Conservation (phyloP, 2,888 invertebrate species). For the Agriopis marginaria region DNA sequence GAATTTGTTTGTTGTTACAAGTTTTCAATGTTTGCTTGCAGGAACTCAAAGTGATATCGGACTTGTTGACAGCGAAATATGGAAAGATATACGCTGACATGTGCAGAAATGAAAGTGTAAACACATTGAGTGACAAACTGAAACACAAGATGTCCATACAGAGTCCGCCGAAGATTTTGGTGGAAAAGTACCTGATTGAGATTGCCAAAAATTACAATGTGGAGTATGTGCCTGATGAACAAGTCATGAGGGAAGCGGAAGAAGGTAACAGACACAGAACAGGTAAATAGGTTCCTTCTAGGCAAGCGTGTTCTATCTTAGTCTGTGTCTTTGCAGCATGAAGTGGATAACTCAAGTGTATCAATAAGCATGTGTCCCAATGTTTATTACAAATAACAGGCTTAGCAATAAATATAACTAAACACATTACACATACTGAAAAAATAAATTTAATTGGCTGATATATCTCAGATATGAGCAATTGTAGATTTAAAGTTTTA, state of each 20-base stretch:
- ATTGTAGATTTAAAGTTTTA: too few relatives aligned
- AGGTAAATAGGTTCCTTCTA: too few relatives aligned
- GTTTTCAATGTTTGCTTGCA: slow-evolving; percentile 53
- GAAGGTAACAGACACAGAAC: slow-evolving; percentile 66
- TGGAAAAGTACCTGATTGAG: slow-evolving; percentile 97
- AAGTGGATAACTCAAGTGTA: too few relatives aligned
- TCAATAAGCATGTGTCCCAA: too few relatives aligned
- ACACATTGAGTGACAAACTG: slow-evolving; percentile 95
- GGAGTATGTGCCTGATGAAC: slow-evolving; percentile 97
- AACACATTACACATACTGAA: too few relatives aligned
- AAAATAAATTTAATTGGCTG: too few relatives aligned
- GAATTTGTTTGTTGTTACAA: too few relatives aligned
- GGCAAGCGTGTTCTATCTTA: too few relatives aligned
- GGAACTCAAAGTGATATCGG: slow-evolving; percentile 93
- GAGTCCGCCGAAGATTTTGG: slow-evolving; percentile 97
- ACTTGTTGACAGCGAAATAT: slow-evolving; percentile 96
- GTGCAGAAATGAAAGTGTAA: slow-evolving; percentile 93
- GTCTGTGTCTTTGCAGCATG: too few relatives aligned
- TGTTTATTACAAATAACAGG: too few relatives aligned
- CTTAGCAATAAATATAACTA: too few relatives aligned
- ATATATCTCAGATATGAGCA: too few relatives aligned
- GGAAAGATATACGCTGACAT: slow-evolving; percentile 97
- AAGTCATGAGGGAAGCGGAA: slow-evolving; percentile 93
- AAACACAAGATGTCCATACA: slow-evolving; percentile 97
- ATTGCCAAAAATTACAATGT: slow-evolving; percentile 98